phyloP scores from a whole-genome alignment of 2,888 invertebrate species.

The Tetrapedia diversipes region DNA sequence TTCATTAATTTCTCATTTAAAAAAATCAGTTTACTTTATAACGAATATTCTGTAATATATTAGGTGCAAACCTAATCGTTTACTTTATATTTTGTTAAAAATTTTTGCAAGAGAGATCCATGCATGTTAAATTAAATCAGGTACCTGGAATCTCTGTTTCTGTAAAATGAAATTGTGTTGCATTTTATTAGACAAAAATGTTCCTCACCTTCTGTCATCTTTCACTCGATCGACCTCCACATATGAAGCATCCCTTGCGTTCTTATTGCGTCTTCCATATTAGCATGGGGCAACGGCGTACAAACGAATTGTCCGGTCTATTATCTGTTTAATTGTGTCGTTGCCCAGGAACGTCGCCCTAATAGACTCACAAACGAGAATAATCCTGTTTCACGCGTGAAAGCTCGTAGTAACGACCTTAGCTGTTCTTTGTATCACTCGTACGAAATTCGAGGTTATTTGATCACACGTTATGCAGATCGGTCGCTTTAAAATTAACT shows the following conservation, averaged over 20 bases:
- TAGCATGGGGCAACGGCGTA: conserved; percentile 15
- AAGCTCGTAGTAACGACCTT: conserved; percentile 62
- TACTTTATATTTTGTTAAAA: too few relatives aligned
- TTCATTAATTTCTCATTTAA: too few relatives aligned
- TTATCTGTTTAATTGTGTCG: conserved; percentile 63
- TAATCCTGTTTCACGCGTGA: conserved; percentile 73
- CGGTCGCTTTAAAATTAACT: neutral
- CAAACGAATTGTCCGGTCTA: conserved; percentile 31
- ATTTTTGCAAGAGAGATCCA: too few relatives aligned
- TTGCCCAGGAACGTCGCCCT: conserved; percentile 55
- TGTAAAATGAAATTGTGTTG: too few relatives aligned
- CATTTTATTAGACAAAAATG: neutral
- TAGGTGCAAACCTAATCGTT: too few relatives aligned
- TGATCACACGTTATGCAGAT: neutral
- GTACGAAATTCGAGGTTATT: neutral
- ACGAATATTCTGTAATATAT: too few relatives aligned
- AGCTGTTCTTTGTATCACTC: conserved; percentile 52
- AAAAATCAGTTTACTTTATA: too few relatives aligned
- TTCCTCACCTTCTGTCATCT: neutral
- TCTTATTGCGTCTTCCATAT: conserved; percentile 45
- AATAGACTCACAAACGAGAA: conserved; percentile 67
- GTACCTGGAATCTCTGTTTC: too few relatives aligned
- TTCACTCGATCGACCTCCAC: neutral
- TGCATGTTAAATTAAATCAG: too few relatives aligned
- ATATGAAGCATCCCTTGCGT: neutral